A percentile compares a stretch with the other conserved stretches of the same genome.
phyloP scores from a whole-genome alignment of 2,797 vertebrate species.

The Coracias cyanogaster region DNA sequence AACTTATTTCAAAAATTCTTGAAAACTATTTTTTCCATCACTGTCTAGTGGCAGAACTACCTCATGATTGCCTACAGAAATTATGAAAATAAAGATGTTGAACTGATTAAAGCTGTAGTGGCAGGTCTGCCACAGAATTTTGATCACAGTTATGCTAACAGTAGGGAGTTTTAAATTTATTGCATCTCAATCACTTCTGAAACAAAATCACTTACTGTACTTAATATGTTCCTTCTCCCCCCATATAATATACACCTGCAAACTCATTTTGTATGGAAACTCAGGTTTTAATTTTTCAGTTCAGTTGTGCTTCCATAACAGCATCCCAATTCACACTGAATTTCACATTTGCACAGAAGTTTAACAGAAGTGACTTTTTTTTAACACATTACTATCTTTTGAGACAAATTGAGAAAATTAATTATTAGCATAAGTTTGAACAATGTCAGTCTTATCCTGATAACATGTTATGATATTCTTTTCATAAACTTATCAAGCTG shows the following conservation, averaged over 20 bases:
- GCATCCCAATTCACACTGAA: not conserved
- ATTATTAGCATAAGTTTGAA: slow-evolving; percentile 13
- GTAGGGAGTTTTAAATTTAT: not conserved
- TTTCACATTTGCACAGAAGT: not conserved
- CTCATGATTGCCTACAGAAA: not conserved
- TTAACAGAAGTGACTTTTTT: not conserved
- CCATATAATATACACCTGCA: not conserved
- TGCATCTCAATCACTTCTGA: not conserved
- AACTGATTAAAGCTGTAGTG: not conserved
- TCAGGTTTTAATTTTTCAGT: not conserved
- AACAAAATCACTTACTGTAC: not conserved
- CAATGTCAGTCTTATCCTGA: not conserved
- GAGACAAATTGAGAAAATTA: slow-evolving; percentile 8
- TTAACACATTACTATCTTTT: not conserved
- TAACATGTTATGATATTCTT: not conserved
- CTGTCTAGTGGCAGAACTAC: not conserved
- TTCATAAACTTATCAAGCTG: slow-evolving; percentile 1
- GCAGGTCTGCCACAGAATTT: not conserved
- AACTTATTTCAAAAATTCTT: not conserved
- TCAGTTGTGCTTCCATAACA: not conserved
- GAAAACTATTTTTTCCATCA: slow-evolving; percentile 9
- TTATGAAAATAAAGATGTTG: not conserved
- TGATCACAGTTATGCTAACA: not conserved
- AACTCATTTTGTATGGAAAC: not conserved
- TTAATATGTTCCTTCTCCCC: not conserved